phyloP scores from a whole-genome alignment of 2,797 vertebrate species.

The Rhincodon typus region DNA sequence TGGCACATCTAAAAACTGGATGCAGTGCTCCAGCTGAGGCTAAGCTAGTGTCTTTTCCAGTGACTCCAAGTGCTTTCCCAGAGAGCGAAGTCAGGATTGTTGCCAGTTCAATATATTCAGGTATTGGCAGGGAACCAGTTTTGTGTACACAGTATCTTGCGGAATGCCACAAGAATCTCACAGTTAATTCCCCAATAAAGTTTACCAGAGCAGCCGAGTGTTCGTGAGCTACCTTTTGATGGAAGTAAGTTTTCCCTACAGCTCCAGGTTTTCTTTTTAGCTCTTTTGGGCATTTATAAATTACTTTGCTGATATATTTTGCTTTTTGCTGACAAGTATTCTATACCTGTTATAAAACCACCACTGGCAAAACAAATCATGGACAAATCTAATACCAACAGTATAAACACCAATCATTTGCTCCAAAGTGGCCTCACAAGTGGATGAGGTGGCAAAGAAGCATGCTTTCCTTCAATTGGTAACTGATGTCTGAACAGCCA shows the following conservation, averaged over 20 bases:
- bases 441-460: no score
- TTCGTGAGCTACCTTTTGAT: not conserved
- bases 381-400: not conserved
- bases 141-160: no score
- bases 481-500: no score
- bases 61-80: no score
- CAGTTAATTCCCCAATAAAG: not conserved
- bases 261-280: not conserved
- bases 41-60: no score
- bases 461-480: no score
- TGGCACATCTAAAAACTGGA: no score
- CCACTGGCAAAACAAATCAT: not conserved
- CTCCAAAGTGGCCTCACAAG: not conserved
- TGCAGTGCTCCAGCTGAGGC: no score
- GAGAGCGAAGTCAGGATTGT: no score
- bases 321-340: slow-evolving; percentile 10
- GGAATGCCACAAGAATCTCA: no score
- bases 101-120: no score
- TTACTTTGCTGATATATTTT: not conserved
- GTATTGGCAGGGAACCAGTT: no score
- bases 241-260: not conserved
- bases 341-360: not conserved
- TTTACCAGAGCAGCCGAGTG: not conserved
- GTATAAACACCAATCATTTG: not conserved
- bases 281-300: not conserved